These are phyloP conservation scores for Agrotis segetum DNA, from an alignment of 2,888 invertebrate genomes.

Conservation along the genomic window DNA sequence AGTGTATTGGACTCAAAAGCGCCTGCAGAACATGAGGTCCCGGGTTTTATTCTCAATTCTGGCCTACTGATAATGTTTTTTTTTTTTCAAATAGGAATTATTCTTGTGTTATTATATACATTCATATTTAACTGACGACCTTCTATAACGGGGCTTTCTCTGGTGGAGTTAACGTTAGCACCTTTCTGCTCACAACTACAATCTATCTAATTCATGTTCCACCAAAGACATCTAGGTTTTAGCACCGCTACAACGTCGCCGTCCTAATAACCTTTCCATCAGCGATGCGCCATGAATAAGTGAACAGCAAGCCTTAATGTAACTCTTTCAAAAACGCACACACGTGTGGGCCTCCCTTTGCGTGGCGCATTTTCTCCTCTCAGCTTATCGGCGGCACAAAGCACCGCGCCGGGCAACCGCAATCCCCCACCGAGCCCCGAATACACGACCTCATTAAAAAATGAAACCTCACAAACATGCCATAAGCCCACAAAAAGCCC, in stretches of 20 bases:
- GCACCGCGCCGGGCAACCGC: conserved; percentile 75
- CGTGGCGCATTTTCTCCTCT: conserved; percentile 72
- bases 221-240: conserved; percentile 19
- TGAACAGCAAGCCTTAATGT: conserved; percentile 79
- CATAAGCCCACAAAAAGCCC: conserved; percentile 78
- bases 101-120: no score
- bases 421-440: conserved; percentile 79
- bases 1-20: no score
- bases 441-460: conserved; percentile 90
- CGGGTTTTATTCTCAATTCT: no score
- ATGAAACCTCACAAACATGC: conserved; percentile 84
- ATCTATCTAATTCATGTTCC: background rate
- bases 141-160: background rate
- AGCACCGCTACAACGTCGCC: conserved; percentile 45
- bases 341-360: conserved; percentile 73
- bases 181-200: background rate
- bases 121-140: background rate
- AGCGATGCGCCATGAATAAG: conserved; percentile 80
- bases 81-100: no score
- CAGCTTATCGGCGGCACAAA: conserved; percentile 77
- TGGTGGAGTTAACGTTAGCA: background rate
- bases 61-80: no score
- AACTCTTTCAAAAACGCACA: conserved; percentile 84
- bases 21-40: no score
- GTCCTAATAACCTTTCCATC: conserved; percentile 72